Evolutionary conservation across 2,113 vertebrate genomes (phyloP), one percentile per base, ranked within the genome.

Genomic region (Pelodiscus sinensis): DNA sequence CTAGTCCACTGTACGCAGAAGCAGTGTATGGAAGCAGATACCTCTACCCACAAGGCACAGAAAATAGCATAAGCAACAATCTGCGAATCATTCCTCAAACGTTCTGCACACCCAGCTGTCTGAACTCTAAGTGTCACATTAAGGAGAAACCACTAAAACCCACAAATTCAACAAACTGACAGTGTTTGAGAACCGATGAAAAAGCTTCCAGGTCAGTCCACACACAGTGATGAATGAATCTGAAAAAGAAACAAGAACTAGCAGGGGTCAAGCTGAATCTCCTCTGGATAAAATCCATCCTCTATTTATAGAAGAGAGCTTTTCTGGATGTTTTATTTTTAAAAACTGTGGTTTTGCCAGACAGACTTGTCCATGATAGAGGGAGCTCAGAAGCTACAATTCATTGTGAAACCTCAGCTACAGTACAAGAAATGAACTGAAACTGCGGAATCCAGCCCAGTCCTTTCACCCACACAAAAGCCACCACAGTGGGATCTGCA

Each of bases 131-230:
- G 3, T 22, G 56, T 56, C 25, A 0, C 25, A 25, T 21, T 84
- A 71, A 88, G 82, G 88, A 91, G 95, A 96, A 96, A 96, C 85
- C 27, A 81, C 1, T 78, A 91, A 94, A 97, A 94, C 94, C 96
- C 96, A 86, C 0, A 19, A 52, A 81, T 44, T 19, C 95, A 93
- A 89, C 93, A 92, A 97, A 90, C 86, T 55, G 83, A 91, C 86
- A 88, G 31, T 0, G 3, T 62, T 2, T 38, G 44, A 4, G 13
- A n/a, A 79, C 62, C 0, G 0, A 79, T 71, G 82, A 77, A 44
- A 71, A 56, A 75, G 38, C 51, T 78, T 94, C 82, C 83, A 84
- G 62, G 2, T 9, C 38, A 81, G 9, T 54, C 31, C 16, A 79
- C 87, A 77, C 25, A 12, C 38, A 79, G 84, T 86, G 83, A 8